Evolutionary conservation across 2,888 invertebrate genomes (phyloP), one percentile per base, ranked within the genome.

Genomic region (Macrosiphum euphorbiae): DNA sequence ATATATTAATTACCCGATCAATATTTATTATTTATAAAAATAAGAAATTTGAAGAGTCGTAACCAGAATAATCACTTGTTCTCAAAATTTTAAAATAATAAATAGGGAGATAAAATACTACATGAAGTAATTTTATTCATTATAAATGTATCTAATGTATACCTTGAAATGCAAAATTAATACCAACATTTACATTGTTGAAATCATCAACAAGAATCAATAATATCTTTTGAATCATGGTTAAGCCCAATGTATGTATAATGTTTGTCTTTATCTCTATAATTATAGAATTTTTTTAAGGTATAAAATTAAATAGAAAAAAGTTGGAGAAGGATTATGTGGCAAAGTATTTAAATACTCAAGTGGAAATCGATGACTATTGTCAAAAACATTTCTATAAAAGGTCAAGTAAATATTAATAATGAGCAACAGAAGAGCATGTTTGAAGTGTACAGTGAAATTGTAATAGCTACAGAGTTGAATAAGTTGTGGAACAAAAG

Each of bases 261-360:
- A 41, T 61, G 26, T 52, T 58, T 52, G 3, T 26, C 24, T 55
- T 78, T n/a, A 67, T 35, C 41, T 52, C 0, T 55, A 67, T 0
- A n/a, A 47, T 86, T 67, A 26, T 87, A 84, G 26, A 13, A 84
- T 84, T 55, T 50, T 58, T 89, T 92, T 52, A 35, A 95, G 95
- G 13, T 28, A 7, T 50, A 88, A 84, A 35, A 88, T 88, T 85
- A 92, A 92, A 3, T 94, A 94, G 87, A 94, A 90, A 61, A 99
- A 99, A 96, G 98, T 99, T 95, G 99, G 99, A 90, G 99, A 99
- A 96, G 99, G 99, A 61, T 98, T 98, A 41, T 99, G 98, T 95
- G 99, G 99, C 5, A 99, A 99, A 96, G 99, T 99, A 16, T 99
- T 98, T 96, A 94, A 95, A 7, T 96, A 98, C 95, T 97, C 96